Evolutionary conservation across 2,888 invertebrate species (phyloP).

Genomic region (Selenia dentaria): DNA sequence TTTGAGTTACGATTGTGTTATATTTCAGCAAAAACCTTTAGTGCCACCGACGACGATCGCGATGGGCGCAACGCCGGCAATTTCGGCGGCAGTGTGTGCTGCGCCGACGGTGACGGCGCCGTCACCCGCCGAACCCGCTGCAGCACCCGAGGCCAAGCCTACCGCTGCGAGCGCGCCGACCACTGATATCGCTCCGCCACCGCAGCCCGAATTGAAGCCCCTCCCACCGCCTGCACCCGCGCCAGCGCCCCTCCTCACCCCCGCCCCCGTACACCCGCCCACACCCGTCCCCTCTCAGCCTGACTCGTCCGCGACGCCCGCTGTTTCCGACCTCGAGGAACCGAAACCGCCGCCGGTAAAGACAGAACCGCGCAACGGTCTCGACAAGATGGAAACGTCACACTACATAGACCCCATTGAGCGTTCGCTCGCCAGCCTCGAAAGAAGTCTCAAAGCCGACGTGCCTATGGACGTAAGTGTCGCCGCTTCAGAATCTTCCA

Average conservation of each 20-base stretch:
- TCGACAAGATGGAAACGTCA: slow-evolving; percentile 71
- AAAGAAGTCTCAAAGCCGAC: slow-evolving; percentile 85
- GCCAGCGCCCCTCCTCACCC: slow-evolving; percentile 30
- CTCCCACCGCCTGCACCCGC: slow-evolving; percentile 40
- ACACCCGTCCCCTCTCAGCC: slow-evolving; percentile 18
- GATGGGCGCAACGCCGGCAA: slow-evolving; percentile 27
- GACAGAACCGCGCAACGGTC: slow-evolving; percentile 69
- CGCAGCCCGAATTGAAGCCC: slow-evolving; percentile 24
- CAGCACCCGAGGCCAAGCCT: slow-evolving; percentile 40
- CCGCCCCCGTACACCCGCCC: slow-evolving; percentile 48
- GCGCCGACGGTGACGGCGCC: slow-evolving; percentile 36
- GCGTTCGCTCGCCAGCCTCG: slow-evolving; percentile 88
- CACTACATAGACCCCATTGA: slow-evolving; percentile 88
- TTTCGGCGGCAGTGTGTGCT: slow-evolving; percentile 23
- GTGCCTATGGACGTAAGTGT: slow-evolving; percentile 82
- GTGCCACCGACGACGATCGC: slow-evolving; percentile 40
- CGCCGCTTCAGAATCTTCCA: slow-evolving; percentile 73
- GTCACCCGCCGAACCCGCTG: slow-evolving; percentile 37
- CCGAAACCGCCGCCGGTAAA: slow-evolving; percentile 53
- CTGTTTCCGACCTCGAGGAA: slow-evolving; percentile 45
- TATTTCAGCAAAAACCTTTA: slow-evolving; percentile 46
- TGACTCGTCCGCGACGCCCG: slow-evolving; percentile 51
- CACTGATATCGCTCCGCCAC: slow-evolving; percentile 32
- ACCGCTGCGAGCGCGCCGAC: slow-evolving; percentile 17
- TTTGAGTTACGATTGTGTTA: no score